Percentiles rank a stretch among this genome's conserved stretches.
phyloP scores from a whole-genome alignment of 2,113 vertebrate species.

The Greenwoodochromis staneri region DNA sequence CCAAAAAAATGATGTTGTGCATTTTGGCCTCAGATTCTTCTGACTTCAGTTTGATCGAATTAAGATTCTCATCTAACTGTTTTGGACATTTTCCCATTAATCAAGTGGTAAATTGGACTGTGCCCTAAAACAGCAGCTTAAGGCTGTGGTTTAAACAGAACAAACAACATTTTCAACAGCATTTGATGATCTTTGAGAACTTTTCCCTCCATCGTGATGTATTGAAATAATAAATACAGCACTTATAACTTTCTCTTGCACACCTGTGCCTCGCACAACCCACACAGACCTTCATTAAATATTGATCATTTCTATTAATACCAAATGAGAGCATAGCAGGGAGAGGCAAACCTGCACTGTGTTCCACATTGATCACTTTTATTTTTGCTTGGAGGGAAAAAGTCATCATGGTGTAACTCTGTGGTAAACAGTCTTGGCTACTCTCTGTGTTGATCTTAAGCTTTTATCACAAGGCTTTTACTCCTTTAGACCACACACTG shows the following conservation, averaged over 20 bases:
- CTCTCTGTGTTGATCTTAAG: background rate
- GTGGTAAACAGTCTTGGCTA: background rate
- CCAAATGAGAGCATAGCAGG: background rate
- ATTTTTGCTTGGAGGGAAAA: background rate
- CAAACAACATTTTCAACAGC: background rate
- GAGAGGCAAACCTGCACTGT: background rate
- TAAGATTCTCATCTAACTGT: background rate
- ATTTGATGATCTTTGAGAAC: background rate
- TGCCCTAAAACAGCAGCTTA: background rate
- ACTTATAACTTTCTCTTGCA: background rate
- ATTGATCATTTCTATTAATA: conserved; percentile 18
- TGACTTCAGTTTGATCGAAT: background rate
- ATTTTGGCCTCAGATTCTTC: background rate
- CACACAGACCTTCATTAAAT: background rate
- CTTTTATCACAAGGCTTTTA: background rate
- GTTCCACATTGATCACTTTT: background rate
- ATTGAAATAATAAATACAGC: background rate
- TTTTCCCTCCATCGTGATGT: background rate
- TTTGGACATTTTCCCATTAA: background rate
- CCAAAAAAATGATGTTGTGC: background rate
- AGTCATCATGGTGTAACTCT: background rate
- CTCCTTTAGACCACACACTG: background rate
- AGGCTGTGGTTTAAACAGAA: background rate
- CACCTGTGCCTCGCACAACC: background rate
- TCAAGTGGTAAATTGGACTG: background rate